phyloP scores from a whole-genome alignment of 2,888 invertebrate species.

The Entomobrya proxima region DNA sequence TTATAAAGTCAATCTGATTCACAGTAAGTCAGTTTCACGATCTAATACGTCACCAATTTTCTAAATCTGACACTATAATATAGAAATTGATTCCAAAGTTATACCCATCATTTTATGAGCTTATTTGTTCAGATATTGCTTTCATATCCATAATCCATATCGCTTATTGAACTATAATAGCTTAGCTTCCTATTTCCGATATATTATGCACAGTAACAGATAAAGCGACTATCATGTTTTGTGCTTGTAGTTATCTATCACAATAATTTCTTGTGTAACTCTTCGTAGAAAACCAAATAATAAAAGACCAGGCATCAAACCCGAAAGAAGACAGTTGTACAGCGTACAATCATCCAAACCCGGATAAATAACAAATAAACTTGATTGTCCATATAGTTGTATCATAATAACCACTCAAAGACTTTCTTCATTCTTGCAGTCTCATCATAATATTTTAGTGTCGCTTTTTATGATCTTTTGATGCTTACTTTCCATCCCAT shows the following conservation, averaged over 20 bases:
- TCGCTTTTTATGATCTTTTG: neutral
- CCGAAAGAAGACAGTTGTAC: neutral
- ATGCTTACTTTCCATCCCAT: neutral
- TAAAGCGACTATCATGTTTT: neutral
- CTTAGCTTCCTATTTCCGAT: neutral
- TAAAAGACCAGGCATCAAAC: neutral
- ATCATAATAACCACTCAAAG: too few species aligned
- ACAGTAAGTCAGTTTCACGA: too few species aligned
- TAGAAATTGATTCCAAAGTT: constrained; percentile 2
- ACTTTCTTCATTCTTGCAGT: too few species aligned
- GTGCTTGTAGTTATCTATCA: constrained; percentile 12
- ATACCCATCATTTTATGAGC: neutral
- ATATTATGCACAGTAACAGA: neutral
- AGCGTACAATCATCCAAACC: too few species aligned
- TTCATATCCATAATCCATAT: neutral
- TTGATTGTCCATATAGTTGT: too few species aligned
- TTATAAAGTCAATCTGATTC: too few species aligned
- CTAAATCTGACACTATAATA: too few species aligned
- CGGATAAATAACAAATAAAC: too few species aligned
- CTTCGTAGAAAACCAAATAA: neutral
- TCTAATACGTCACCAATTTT: too few species aligned
- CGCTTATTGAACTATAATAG: neutral
- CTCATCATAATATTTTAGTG: neutral
- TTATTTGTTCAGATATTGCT: neutral
- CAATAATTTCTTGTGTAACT: constrained; percentile 40